Base-by-base conservation (phyloP, 1,140 invertebrate genomes). In the Papilio aristodemus region DNA sequence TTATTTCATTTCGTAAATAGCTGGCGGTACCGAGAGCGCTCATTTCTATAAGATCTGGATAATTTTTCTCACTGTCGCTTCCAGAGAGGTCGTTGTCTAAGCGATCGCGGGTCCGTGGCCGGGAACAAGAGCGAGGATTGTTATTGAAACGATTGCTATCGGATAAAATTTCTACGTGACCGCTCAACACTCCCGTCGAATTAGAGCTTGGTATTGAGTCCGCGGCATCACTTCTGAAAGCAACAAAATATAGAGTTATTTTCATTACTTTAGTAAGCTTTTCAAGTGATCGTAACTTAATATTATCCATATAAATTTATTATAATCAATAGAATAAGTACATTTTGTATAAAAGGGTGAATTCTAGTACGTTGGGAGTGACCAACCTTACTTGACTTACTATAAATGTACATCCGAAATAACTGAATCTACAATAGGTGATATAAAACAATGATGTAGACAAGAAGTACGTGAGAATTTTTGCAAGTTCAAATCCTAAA, bases 11-110 rank as follows among this genome's bases (percentile, higher is more conserved):
- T 37, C 82, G 72, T 57, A 86, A 70, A 76, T 93, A 91, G 59
- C 76, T 83, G 10, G 85, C 85, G 8, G 84, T 77, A 39, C 92
- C 90, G 43, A 93, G 89, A 70, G 93, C 93, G 75, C 93, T 93
- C 76, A 94, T 93, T 84, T 94, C 94, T 75, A 95, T 90, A 11
- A 95, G 91, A 77, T 95, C 95, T 0, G 95, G 95, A 71, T 94
- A 95, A 80, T 93, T 94, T 73, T 92, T 93, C 71, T 94, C 93
- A 79, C 93, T 92, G 81, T 94, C 92, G 74, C 93, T 90, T 59
- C 84, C 83, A 81, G 89, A 92, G 36, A 93, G 81, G 89, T 94
- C 92, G 79, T 92, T 93, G 81, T 92, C 93, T 46, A 92, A 89
- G 10, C 85, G 91, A 38, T 92, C 92, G 70, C 83, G 89, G 78